phyloP scores from a whole-genome alignment of 2,797 vertebrate genomes.

The Siniperca scherzeri region DNA sequence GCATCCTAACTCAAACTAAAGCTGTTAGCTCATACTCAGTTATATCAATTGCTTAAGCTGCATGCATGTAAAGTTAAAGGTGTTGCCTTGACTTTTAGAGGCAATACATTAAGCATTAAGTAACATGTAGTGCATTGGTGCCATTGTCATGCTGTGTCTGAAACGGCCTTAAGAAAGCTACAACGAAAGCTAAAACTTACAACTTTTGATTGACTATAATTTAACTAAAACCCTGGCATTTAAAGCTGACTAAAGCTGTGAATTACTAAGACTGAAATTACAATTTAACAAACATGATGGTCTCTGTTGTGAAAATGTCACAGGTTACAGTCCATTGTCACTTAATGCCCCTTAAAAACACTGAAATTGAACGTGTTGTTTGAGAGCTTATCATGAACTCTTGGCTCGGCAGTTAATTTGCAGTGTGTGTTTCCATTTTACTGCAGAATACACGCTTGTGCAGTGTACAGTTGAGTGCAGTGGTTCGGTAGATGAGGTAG shows the following conservation, averaged over 20 bases:
- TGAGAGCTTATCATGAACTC: constrained; percentile 1
- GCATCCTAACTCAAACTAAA: neutral
- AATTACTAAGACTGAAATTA: too few relatives aligned
- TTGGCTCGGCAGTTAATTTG: neutral
- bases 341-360: constrained; percentile 4
- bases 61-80: constrained; percentile 4
- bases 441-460: neutral
- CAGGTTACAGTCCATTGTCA: neutral
- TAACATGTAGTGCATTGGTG: too few relatives aligned
- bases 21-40: neutral
- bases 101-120: neutral
- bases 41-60: neutral
- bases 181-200: too few relatives aligned
- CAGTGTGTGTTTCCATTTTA: neutral
- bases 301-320: constrained; percentile 9
- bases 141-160: too few relatives aligned
- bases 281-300: neutral
- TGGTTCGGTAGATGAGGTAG: constrained; percentile 38
- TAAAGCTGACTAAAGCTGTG: too few relatives aligned
- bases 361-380: constrained; percentile 2
- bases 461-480: constrained; percentile 18
- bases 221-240: too few relatives aligned
- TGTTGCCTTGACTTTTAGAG: constrained; percentile 7
- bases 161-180: too few relatives aligned
- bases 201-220: too few relatives aligned